A percentile compares a stretch with the other conserved stretches of the same genome.
Conservation (phyloP, 1,140 invertebrate species). For the Brachionus paranguensis region DNA sequence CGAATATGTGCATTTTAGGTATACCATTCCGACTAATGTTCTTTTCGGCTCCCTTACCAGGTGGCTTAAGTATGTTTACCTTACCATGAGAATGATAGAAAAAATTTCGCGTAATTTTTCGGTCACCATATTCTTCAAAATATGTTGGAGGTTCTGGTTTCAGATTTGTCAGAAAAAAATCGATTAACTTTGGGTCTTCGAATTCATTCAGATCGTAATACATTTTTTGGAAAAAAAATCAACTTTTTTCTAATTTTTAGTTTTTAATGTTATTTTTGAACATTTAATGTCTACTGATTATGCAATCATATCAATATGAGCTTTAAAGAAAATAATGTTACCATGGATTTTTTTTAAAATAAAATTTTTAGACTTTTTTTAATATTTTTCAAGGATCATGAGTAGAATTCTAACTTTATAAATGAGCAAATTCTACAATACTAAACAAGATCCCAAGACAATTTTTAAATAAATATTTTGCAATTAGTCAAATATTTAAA, state of each 20-base stretch:
- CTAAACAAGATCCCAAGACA: neutral
- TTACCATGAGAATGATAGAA: constrained; percentile 8
- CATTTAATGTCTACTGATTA: constrained; percentile 12
- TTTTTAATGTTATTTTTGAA: neutral
- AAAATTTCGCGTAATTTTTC: neutral
- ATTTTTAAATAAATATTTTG: neutral
- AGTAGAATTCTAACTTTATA: neutral
- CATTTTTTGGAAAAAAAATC: neutral
- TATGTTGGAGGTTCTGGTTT: neutral
- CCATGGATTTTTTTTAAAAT: neutral
- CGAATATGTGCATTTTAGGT: neutral
- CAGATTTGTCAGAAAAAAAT: neutral
- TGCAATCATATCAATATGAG: neutral
- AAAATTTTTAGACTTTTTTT: neutral
- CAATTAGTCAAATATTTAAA: neutral
- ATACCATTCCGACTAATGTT: neutral
- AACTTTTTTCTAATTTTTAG: neutral
- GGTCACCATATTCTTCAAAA: neutral
- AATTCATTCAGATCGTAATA: constrained; percentile 2
- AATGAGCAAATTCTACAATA: neutral
- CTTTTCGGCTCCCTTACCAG: neutral
- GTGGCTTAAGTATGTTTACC: neutral
- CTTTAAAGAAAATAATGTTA: neutral
- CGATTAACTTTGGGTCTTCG: constrained; percentile 1
- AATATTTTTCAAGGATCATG: neutral